phyloP scores from a whole-genome alignment of 2,113 vertebrate genomes.

The Trogon surrucura region DNA sequence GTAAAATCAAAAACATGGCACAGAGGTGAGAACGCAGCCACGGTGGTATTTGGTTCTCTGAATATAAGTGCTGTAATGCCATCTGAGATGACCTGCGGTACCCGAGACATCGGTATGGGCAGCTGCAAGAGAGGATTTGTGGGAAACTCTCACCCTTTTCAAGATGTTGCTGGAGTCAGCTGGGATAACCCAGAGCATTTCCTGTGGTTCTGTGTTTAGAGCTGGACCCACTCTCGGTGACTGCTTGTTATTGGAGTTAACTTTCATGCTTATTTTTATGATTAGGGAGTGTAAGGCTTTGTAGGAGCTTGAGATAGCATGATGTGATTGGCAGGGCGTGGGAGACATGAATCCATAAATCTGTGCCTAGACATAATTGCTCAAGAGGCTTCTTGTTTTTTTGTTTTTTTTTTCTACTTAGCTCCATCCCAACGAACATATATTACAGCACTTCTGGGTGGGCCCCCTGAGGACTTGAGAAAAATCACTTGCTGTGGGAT shows the following conservation, averaged over 20 bases:
- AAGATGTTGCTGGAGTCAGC: not conserved
- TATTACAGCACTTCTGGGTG: not conserved
- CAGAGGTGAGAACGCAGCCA: not conserved
- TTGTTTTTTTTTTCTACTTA: not conserved
- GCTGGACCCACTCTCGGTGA: not conserved
- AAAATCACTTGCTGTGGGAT: not conserved
- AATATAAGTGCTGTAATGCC: not conserved
- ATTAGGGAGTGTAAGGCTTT: conserved; percentile 10
- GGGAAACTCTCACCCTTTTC: fast-evolving
- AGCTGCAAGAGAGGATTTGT: not conserved
- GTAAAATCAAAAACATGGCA: not conserved
- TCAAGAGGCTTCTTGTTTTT: not conserved
- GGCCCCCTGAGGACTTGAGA: not conserved
- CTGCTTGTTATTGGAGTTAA: not conserved
- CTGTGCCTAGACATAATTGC: conserved; percentile 41
- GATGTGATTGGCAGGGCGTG: conserved; percentile 45
- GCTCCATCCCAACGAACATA: not conserved
- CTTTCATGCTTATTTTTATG: conserved; percentile 34
- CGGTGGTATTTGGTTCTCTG: not conserved
- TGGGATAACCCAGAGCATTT: not conserved
- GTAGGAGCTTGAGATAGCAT: not conserved
- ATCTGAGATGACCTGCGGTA: not conserved
- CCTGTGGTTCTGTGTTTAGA: not conserved
- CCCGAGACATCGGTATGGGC: not conserved
- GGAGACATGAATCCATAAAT: conserved; percentile 27